phyloP scores from a whole-genome alignment of 2,797 vertebrate species.

The Pseudotriccus pelzelni region DNA sequence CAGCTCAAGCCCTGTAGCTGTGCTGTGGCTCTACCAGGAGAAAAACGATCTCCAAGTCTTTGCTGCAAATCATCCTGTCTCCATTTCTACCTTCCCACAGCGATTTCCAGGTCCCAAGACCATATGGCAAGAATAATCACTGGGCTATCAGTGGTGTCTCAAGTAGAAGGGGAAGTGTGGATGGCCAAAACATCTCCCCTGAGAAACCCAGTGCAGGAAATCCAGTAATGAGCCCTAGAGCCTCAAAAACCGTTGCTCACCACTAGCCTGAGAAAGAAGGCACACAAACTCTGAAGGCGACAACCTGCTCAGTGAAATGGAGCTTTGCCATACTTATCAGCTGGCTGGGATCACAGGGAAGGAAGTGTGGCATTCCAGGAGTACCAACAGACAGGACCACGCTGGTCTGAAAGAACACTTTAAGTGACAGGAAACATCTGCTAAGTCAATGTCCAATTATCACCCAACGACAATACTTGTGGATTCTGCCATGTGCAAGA shows the following conservation, averaged over 20 bases:
- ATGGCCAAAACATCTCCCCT: neutral
- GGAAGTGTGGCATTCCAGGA: neutral
- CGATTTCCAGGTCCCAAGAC: neutral
- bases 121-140: neutral
- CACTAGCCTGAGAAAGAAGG: neutral
- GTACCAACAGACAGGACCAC: neutral
- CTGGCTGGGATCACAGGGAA: neutral
- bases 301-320: neutral
- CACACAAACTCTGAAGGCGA: neutral
- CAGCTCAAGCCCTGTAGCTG: neutral
- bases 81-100: neutral
- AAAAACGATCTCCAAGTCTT: neutral
- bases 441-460: neutral
- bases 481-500: neutral
- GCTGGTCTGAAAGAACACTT: fast-evolving
- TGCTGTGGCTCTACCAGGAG: neutral
- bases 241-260: fast-evolving
- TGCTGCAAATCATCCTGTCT: neutral
- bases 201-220: neutral
- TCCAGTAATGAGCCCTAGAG: neutral
- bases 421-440: neutral
- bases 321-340: neutral
- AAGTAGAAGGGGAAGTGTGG: neutral
- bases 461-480: neutral
- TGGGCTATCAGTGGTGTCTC: neutral